phyloP scores from a whole-genome alignment of 2,888 invertebrate genomes.

The Euplexia lucipara region DNA sequence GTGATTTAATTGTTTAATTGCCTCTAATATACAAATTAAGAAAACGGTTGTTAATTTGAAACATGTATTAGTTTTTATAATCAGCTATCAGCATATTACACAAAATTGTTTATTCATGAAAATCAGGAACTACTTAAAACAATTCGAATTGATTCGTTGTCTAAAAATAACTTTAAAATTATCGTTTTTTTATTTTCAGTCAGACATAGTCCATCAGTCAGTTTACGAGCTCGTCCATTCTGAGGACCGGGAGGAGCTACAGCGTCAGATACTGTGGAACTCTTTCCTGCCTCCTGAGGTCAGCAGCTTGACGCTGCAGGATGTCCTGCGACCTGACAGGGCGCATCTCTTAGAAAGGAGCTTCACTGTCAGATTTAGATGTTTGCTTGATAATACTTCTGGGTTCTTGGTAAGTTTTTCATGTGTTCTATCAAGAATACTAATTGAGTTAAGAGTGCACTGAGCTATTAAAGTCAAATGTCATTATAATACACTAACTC shows the following conservation, averaged over 20 bases:
- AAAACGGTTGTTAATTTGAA: no score
- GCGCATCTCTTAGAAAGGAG: slow-evolving; percentile 97
- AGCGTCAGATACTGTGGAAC: slow-evolving; percentile 98
- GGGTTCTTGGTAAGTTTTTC: slow-evolving; percentile 97
- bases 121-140: no score
- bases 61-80: no score
- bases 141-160: no score
- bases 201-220: slow-evolving; percentile 99
- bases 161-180: no score
- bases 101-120: no score
- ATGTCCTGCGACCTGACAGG: slow-evolving; percentile 97
- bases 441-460: no score
- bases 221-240: slow-evolving; percentile 99
- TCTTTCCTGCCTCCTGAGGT: slow-evolving; percentile 96
- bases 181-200: slow-evolving; percentile 92
- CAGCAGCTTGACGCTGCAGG: slow-evolving; percentile 94
- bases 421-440: no score
- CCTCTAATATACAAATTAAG: no score
- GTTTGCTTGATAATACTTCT: slow-evolving; percentile 99
- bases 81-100: no score
- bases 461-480: no score
- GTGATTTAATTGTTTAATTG: neutral
- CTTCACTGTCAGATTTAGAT: slow-evolving; percentile 99
- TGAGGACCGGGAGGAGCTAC: slow-evolving; percentile 99
- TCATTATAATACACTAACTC: no score